Conservation (phyloP, 1,140 invertebrate genomes). For the Caenorhabditis brenneri region DNA sequence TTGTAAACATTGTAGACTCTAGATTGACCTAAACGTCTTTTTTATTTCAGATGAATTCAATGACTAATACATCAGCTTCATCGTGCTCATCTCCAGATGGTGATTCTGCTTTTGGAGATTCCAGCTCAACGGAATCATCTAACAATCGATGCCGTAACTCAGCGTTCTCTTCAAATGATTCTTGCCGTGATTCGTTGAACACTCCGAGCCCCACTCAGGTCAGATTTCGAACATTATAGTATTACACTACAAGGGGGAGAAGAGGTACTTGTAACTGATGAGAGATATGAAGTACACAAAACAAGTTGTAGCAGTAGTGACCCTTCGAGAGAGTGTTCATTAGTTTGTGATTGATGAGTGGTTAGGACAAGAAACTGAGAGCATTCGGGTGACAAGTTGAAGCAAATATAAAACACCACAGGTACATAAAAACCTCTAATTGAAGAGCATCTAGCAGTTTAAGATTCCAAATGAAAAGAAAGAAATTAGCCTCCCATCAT, state of each 20-base stretch:
- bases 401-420: background rate
- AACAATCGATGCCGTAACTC: conserved; percentile 79
- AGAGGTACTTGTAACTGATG: conserved; percentile 16
- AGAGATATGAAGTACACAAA: conserved; percentile 12
- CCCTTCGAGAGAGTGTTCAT: background rate
- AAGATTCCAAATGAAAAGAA: too few species aligned
- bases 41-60: background rate
- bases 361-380: background rate
- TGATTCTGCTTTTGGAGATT: conserved; percentile 95
- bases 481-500: too few species aligned
- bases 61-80: conserved; percentile 41
- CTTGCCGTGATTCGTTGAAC: conserved; percentile 63
- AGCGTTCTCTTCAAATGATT: conserved; percentile 61
- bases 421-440: background rate
- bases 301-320: conserved; percentile 31
- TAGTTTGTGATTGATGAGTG: conserved; percentile 18
- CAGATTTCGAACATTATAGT: conserved; percentile 41
- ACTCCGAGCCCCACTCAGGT: conserved; percentile 68
- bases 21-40: background rate
- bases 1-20: background rate
- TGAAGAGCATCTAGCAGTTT: too few species aligned
- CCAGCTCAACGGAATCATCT: conserved; percentile 84
- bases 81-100: conserved; percentile 87
- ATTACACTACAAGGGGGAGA: background rate
- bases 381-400: background rate